Base-by-base conservation (phyloP, 2,888 invertebrate genomes). In the Esperia sulphurella region DNA sequence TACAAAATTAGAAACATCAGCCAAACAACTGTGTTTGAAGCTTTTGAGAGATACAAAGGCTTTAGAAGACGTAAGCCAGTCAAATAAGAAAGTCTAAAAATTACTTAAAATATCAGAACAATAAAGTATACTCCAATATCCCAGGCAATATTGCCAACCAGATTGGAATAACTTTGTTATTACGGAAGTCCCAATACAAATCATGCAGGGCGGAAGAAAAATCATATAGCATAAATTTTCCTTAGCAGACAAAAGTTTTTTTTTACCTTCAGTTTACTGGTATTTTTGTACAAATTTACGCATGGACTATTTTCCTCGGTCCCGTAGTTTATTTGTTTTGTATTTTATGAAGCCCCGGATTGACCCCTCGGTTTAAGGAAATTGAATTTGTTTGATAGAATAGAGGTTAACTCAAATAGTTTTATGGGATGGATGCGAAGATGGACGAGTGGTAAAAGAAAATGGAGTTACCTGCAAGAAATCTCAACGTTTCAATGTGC, bases 131-230 rank as follows among this genome's bases (percentile, higher is more conserved):
- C 58, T 67, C 59, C 61, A 66, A 66, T 68, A 66, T 61, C 54
- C 54, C 47, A 49, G 50, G 52, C 60, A 55, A 63, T 68, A 71
- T 69, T 59, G 63, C 58, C 58, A 60, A 56, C 60, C 66, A 58
- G 58, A 66, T 55, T 59, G 63, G 65, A 59, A 57, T 65, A 64
- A 65, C 64, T 60, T 57, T 52, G 64, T 67, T 67, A 69, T 62
- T 59, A 61, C 58, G 53, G 46, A 59, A 53, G 56, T 52, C 57
- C 57, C 59, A 59, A 58, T 59, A 61, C 58, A 63, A 58, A 63
- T 60, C 65, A 63, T 52, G 55, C 59, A 61, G 57, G 43, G 57
- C 65, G 68, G 70, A 71, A 75, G 65, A 65, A 68, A 68, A 70
- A 67, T 62, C 62, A 63, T 65, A 58, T 55, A 60, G 58, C 62